Conservation (phyloP, 1,140 invertebrate species). For the Leguminivora glycinivorella region DNA sequence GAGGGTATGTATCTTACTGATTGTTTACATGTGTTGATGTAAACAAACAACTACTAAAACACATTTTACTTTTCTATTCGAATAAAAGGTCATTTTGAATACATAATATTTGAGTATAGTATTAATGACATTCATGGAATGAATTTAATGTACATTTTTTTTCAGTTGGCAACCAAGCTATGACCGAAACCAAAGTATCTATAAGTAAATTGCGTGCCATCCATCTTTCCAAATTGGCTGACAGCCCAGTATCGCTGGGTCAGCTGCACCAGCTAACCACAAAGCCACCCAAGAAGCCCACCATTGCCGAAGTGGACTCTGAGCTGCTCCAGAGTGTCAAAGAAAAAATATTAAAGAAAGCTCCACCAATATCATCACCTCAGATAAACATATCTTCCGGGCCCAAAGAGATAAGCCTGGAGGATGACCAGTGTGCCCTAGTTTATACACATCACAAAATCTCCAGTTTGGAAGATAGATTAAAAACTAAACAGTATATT, state of each 20-base stretch:
- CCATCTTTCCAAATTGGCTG: conserved; percentile 82
- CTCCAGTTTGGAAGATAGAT: conserved; percentile 56
- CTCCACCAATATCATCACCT: conserved; percentile 34
- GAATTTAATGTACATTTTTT: conserved; percentile 32
- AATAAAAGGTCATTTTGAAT: neutral
- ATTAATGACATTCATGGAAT: neutral
- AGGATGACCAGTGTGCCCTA: conserved; percentile 73
- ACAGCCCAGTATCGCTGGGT: conserved; percentile 79
- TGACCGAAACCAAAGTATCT: conserved; percentile 82
- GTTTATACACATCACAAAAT: conserved; percentile 68
- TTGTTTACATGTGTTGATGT: conserved; percentile 29
- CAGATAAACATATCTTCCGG: conserved; percentile 38
- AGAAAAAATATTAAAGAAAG: conserved; percentile 68
- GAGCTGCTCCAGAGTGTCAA: conserved; percentile 72
- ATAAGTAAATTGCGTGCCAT: conserved; percentile 82
- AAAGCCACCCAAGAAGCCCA: conserved; percentile 58
- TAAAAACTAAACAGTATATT: conserved; percentile 65
- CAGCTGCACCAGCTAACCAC: conserved; percentile 79
- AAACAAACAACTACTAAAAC: conserved; percentile 6
- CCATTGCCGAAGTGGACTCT: conserved; percentile 58
- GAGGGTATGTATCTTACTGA: conserved; percentile 56
- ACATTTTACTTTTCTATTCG: neutral
- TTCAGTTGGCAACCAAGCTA: conserved; percentile 81
- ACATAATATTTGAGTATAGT: neutral
- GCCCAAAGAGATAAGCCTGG: conserved; percentile 50